Evolutionary conservation across 1,140 invertebrate genomes (phyloP), one percentile per base, ranked within the genome.

Genomic region (Heliconius nattereri): DNA sequence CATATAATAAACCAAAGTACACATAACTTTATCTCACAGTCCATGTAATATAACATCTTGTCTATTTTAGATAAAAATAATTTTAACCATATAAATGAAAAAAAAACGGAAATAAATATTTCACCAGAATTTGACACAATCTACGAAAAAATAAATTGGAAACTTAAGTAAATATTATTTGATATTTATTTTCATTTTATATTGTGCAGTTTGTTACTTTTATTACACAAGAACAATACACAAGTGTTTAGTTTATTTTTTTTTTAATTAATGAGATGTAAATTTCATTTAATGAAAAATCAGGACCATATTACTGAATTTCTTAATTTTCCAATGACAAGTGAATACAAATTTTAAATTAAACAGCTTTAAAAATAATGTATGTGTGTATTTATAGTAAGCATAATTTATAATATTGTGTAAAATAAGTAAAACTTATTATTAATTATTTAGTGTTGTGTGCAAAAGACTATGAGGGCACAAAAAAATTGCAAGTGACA

Each of bases 391-490:
- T 66, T 26, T 29, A 16, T 29, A 29, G 16, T 29, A 26, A 60
- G n/a, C 23, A 60, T 60, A 60, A 60, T 60, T 11, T 23, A 60
- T 60, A 11, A 60, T 23, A 60, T 11, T 60, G 20, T 60, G 9
- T 26, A 23, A 9, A 60, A 52, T 20, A 20, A 20, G 19, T 20
- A 52, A 52, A 52, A 20, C 7, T 52, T 19, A 52, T 20, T 52
- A 52, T 52, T 52, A 52, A 52, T 19, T 19, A 52, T 66, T 66
- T 26, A 66, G 26, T 66, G 23, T 16, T 66, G 60, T 26, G 60
- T 66, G 60, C 60, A 66, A 66, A 66, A 66, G 23, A 66, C 60
- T 66, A 57, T 23, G 8, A 66, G 60, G 60, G 60, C 60, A 66
- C 9, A 66, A 29, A 29, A 66, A 54, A 54, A 60, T 60, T 66